A percentile compares a stretch with the other conserved stretches of the same genome.
phyloP scores from a whole-genome alignment of 2,888 invertebrate genomes.

The Mactromeris polynyma region DNA sequence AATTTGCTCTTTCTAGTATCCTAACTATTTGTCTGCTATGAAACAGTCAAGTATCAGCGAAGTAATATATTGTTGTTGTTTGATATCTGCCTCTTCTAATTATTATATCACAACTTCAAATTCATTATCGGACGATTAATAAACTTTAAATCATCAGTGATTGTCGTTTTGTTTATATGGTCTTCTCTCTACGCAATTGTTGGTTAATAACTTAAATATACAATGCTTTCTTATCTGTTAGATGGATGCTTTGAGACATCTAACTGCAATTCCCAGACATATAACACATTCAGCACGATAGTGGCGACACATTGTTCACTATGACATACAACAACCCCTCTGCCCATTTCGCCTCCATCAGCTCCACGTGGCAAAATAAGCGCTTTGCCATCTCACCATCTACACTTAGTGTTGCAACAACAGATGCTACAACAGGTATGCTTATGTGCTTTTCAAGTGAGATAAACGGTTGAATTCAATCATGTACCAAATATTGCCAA shows the following conservation, averaged over 20 bases:
- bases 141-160: too few relatives aligned
- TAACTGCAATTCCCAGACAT: conserved; percentile 28
- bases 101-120: not conserved
- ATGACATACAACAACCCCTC: conserved; percentile 13
- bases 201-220: too few relatives aligned
- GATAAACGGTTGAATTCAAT: too few relatives aligned
- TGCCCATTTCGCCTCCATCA: conserved; percentile 30
- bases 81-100: too few relatives aligned
- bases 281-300: conserved; percentile 1
- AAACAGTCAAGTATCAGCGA: too few relatives aligned
- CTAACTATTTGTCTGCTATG: too few relatives aligned
- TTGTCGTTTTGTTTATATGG: too few relatives aligned
- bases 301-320: conserved; percentile 42
- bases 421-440: conserved; percentile 32
- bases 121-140: not conserved
- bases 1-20: too few relatives aligned
- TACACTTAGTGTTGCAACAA: conserved; percentile 24
- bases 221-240: not conserved
- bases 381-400: not conserved
- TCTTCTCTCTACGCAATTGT: too few relatives aligned
- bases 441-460: too few relatives aligned
- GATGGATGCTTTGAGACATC: conserved; percentile 51
- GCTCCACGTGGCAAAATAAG: conserved; percentile 33
- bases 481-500: too few relatives aligned
- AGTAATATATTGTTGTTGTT: too few relatives aligned